Percentiles rank a stretch among this genome's conserved stretches.
phyloP scores from a whole-genome alignment of 1,140 invertebrate species.

The Euglossa dilemma region DNA sequence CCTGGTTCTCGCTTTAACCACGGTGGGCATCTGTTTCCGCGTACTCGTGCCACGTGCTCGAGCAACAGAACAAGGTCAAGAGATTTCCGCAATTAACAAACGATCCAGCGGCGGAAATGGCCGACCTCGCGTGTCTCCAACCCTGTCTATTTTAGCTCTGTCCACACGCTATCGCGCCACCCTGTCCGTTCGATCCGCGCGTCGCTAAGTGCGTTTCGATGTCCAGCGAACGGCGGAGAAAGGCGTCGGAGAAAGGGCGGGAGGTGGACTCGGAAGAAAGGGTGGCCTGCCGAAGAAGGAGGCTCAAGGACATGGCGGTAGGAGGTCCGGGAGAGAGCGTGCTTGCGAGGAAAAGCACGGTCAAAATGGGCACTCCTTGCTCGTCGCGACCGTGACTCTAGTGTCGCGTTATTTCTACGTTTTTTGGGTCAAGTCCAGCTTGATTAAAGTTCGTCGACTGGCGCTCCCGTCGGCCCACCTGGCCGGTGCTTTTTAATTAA shows the following conservation, averaged over 20 bases:
- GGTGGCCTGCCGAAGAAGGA: slow-evolving; percentile 11
- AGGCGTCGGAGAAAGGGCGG: background rate
- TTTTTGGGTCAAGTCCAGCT: slow-evolving; percentile 61
- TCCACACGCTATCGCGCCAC: background rate
- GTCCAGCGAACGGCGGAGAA: slow-evolving; percentile 1
- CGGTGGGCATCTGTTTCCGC: background rate
- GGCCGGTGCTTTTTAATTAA: slow-evolving; percentile 26
- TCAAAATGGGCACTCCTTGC: slow-evolving; percentile 51
- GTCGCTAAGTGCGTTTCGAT: slow-evolving; percentile 25
- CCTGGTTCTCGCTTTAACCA: background rate
- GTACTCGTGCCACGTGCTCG: background rate
- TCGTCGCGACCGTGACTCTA: slow-evolving; percentile 44
- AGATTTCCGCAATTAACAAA: slow-evolving; percentile 21
- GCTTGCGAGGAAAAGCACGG: slow-evolving; percentile 47
- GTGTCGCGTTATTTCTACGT: slow-evolving; percentile 25
- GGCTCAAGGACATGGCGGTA: slow-evolving; percentile 31
- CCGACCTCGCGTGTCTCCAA: background rate
- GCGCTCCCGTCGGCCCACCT: background rate
- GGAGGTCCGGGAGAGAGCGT: background rate
- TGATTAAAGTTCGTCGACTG: slow-evolving; percentile 45
- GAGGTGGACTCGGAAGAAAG: background rate
- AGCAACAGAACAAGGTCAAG: slow-evolving; percentile 18
- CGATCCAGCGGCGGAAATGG: slow-evolving; percentile 14
- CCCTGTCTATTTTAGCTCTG: slow-evolving; percentile 5
- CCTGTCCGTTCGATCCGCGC: background rate